Conservation (phyloP, 1,140 invertebrate species). For the Vollenhovia emeryi region DNA sequence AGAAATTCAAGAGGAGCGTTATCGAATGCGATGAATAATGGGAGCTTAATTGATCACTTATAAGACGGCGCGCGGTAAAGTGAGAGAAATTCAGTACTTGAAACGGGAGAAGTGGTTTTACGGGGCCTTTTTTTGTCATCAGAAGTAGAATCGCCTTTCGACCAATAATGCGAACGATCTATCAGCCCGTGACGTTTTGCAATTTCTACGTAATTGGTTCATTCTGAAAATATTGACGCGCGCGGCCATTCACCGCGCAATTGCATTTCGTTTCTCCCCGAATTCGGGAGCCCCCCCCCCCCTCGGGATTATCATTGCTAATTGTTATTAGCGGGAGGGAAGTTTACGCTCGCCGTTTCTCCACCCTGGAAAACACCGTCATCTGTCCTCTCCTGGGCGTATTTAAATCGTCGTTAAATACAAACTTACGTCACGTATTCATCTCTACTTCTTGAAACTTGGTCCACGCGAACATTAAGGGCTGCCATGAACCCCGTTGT, state of each 20-base stretch:
- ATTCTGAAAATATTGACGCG: conserved; percentile 26
- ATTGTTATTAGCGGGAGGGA: not conserved
- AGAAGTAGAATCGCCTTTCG: conserved; percentile 18
- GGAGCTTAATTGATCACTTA: conserved; percentile 42
- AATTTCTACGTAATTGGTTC: conserved; percentile 36
- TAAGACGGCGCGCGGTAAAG: not conserved
- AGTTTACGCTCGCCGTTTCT: conserved; percentile 12
- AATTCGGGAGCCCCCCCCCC: not conserved
- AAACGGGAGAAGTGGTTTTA: conserved; percentile 34
- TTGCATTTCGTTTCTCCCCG: not conserved
- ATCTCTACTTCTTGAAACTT: conserved; percentile 36
- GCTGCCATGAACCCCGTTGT: conserved; percentile 43
- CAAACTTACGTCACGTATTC: conserved; percentile 47
- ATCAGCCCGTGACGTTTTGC: conserved; percentile 15
- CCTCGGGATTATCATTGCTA: not conserved
- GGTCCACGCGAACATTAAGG: conserved; percentile 36
- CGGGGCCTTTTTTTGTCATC: conserved; percentile 41
- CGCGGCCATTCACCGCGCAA: not conserved
- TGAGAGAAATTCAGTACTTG: conserved; percentile 49
- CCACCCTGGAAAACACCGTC: not conserved
- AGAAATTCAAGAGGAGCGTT: conserved; percentile 11
- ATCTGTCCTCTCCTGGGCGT: not conserved
- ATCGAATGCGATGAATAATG: conserved; percentile 35
- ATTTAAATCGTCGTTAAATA: conserved; percentile 54
- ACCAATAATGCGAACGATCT: conserved; percentile 35